A percentile compares a stretch with the other conserved stretches of the same genome.
Evolutionary conservation across 2,888 invertebrate genomes (phyloP).

Genomic region (Drosophila gaucha): DNA sequence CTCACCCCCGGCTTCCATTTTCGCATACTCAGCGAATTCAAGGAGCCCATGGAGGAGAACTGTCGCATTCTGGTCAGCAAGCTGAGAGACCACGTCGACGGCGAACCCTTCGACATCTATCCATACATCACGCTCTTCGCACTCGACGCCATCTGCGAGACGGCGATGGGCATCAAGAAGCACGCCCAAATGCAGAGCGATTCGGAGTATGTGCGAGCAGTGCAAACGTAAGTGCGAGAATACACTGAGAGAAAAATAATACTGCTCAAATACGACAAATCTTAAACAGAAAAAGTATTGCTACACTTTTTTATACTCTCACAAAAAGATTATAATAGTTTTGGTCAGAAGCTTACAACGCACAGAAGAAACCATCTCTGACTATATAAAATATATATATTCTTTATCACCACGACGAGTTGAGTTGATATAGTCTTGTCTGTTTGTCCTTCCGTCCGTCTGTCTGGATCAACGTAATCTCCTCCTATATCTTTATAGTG

Average conservation of each 20-base stretch:
- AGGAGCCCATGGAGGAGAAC: constrained; percentile 89
- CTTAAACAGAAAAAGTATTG: too few species aligned
- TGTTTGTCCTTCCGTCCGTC: too few species aligned
- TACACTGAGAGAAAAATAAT: background rate
- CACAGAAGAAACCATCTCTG: too few species aligned
- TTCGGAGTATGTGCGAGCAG: constrained; percentile 90
- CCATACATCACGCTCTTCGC: constrained; percentile 86
- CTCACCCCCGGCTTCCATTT: constrained; percentile 93
- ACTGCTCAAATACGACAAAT: too few species aligned
- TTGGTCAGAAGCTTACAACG: too few species aligned
- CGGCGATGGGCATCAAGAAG: constrained; percentile 92
- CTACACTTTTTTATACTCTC: too few species aligned
- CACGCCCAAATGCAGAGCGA: constrained; percentile 89
- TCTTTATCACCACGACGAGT: too few species aligned
- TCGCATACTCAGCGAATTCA: constrained; percentile 90
- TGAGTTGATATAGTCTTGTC: too few species aligned
- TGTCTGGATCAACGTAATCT: too few species aligned
- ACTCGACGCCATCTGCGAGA: constrained; percentile 86
- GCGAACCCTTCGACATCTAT: constrained; percentile 86
- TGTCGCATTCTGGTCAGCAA: constrained; percentile 86
- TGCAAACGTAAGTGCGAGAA: constrained; percentile 87
- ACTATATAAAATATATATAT: too few species aligned
- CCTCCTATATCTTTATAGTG: too few species aligned
- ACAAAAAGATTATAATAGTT: too few species aligned
- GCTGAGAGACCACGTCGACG: constrained; percentile 83